These are phyloP conservation scores for Atta cephalotes DNA, from an alignment of 1,140 invertebrate genomes.

Conservation along the genomic window DNA sequence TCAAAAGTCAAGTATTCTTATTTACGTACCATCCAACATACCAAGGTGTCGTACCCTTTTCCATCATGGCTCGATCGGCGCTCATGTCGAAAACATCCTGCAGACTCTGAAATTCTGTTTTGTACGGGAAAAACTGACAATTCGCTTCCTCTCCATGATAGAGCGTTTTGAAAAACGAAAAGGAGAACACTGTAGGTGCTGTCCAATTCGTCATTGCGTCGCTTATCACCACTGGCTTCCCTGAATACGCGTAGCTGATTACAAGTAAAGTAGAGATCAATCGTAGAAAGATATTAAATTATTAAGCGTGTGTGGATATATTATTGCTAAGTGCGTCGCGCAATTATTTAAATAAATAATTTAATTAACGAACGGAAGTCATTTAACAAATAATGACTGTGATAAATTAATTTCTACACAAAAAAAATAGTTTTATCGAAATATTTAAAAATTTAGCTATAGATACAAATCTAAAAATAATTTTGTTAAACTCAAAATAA, in stretches of 20 bases:
- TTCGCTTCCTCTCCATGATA: slow-evolving; percentile 89
- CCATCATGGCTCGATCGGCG: slow-evolving; percentile 88
- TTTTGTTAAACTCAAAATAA: too few relatives aligned
- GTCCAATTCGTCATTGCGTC: slow-evolving; percentile 93
- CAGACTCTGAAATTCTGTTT: slow-evolving; percentile 93
- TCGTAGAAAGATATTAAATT: background rate
- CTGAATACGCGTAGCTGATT: slow-evolving; percentile 91
- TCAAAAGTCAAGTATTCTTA: background rate
- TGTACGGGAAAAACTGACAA: slow-evolving; percentile 97
- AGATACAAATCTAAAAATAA: too few relatives aligned
- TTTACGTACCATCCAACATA: slow-evolving; percentile 94
- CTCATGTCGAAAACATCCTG: slow-evolving; percentile 93
- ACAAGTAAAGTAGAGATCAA: background rate
- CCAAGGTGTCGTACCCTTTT: slow-evolving; percentile 91
- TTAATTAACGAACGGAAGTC: background rate
- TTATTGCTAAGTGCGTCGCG: background rate
- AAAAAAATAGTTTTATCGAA: too few relatives aligned
- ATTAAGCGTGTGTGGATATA: background rate
- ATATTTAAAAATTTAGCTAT: too few relatives aligned
- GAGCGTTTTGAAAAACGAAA: slow-evolving; percentile 92
- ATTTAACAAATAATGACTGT: background rate
- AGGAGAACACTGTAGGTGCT: slow-evolving; percentile 90
- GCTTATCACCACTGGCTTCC: slow-evolving; percentile 93
- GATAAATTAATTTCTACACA: background rate
- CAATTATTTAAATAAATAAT: background rate